Base-by-base conservation (phyloP, 2,797 vertebrate species). In the Pogonophryne albipinna region DNA sequence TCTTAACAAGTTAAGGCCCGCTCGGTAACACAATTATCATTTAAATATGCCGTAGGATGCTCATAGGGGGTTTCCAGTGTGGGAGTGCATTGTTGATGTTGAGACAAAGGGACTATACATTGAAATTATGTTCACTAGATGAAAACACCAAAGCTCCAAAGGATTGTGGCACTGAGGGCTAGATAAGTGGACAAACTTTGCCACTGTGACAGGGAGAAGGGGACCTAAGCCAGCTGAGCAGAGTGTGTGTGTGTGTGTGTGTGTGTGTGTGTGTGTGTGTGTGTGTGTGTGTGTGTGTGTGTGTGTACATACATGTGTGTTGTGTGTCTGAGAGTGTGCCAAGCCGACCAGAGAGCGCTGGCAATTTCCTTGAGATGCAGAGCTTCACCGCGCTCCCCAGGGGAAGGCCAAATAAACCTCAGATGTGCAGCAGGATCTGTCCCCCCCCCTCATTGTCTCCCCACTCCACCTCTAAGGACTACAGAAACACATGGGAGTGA, bases 321-420 rank as follows among this genome's bases (percentile, higher is more conserved):
- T 69, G 79, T 76, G 74, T 68, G 90, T 90, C 88, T 91, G 87
- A 91, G 86, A 79, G 79, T 50, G 67, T 69, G 84, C 91, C 92
- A 93, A 92, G 87, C 79, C 79, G 81, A 90, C 85, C 87, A 91
- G 75, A 93, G 87, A 94, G 84, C 71, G 68, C 84, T 91, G 90
- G 87, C 89, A 91, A 90, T 91, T 91, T 92, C 89, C 88, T 90
- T 85, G 83, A 92, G 91, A 92, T 91, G 68, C 85, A 86, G 85
- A 91, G 85, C 86, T 86, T 86, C 76, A 86, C 88, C 82, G 15
- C 84, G 70, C 67, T 91, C 90, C 92, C 87, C 62, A 66, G 84
- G 83, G 90, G 77, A 69, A 79, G 69, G 19, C 82, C 79, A 94
- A 94, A 95, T 94, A 93, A 93, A 92, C 85, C 88, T 94, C 93